A percentile compares a stretch with the other conserved stretches of the same genome.
phyloP scores from a whole-genome alignment of 2,888 invertebrate species.

The Exocentrus adspersus region DNA sequence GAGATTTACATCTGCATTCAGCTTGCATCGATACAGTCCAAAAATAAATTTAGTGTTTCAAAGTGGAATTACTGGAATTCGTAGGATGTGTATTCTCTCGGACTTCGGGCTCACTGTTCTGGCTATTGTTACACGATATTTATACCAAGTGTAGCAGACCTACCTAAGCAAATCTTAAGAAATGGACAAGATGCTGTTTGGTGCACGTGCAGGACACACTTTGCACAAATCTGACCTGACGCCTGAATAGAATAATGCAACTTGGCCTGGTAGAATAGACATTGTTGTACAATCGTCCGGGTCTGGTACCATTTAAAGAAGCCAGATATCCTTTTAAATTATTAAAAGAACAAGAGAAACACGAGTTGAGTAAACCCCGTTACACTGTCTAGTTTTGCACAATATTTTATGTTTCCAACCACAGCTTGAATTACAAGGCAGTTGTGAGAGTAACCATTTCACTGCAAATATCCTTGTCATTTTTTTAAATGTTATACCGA shows the following conservation, averaged over 20 bases:
- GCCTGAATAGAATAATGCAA: neutral
- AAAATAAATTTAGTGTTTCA: neutral
- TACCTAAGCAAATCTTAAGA: neutral
- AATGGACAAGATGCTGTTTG: neutral
- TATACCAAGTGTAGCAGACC: neutral
- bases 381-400: too few relatives aligned
- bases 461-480: too few relatives aligned
- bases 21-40: neutral
- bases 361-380: too few relatives aligned
- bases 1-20: neutral
- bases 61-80: neutral
- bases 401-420: too few relatives aligned
- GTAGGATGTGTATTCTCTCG: neutral
- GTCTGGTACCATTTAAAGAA: too few relatives aligned
- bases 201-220: neutral
- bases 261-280: neutral
- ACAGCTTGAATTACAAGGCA: too few relatives aligned
- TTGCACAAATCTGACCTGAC: conserved; percentile 3
- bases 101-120: neutral
- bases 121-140: neutral
- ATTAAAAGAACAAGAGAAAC: too few relatives aligned
- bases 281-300: neutral
- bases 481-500: too few relatives aligned
- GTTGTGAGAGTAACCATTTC: too few relatives aligned
- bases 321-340: neutral